Base-by-base conservation (phyloP, 2,888 invertebrate species). In the Masnerella sp. region DNA sequence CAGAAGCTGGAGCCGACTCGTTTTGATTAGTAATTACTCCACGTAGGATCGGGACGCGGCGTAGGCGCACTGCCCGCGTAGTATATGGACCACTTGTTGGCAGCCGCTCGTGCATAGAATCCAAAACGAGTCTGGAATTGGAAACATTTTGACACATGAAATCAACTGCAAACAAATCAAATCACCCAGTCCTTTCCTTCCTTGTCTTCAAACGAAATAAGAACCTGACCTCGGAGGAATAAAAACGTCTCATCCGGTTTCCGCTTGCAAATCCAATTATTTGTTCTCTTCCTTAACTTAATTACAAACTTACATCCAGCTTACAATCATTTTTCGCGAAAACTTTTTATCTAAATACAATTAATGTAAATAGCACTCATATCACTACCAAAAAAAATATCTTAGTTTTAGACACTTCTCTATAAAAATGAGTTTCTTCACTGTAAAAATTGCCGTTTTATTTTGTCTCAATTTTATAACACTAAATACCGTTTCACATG, bases 61-160 rank as follows among this genome's bases (percentile, higher is more conserved):
- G 71, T 81, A 82, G 80, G 79, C 81, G 79, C 73, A 77, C 76
- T 82, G 77, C 75, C 75, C 76, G 77, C 77, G 77, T 85, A 81
- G 80, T 85, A 84, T 84, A 85, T 85, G 82, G 84, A 83, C 85
- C 85, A 85, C 85, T 84, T 85, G 85, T 85, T 85, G 85, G 83
- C 77, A 77, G 78, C 64, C 72, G 67, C 73, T 70, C 84, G 85
- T 84, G 85, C 83, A 74, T 76, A 77, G 84, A 84, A 85, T 85
- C 79, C 79, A 77, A 78, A 82, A 81, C 77, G 74, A 78, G 73
- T 76, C 73, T 67, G 58, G 67, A 77, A 79, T 78, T 70, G 75
- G 74, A 74, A 77, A 77, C 74, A 75, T 77, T 76, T 69, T 70
- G 59, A 65, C 51, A 58, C 56, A 42, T 59, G 45, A 64, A 69